Evolutionary conservation across 2,113 vertebrate species (phyloP).

Genomic region (Eptesicus fuscus): DNA sequence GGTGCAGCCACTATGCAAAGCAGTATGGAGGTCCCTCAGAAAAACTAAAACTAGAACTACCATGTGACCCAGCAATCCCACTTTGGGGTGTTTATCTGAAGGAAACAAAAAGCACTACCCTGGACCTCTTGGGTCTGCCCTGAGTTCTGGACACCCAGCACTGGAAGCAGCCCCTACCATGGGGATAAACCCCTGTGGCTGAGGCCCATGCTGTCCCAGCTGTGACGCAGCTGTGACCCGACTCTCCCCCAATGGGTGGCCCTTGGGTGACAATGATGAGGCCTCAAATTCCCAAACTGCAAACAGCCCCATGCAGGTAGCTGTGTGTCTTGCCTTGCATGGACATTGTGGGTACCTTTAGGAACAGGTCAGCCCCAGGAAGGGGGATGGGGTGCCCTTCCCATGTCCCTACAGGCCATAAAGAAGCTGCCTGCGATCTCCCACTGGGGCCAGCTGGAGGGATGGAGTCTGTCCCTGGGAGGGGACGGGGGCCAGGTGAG

Average conservation of each 20-base stretch:
- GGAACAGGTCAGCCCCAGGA: neutral
- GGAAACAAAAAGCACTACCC: neutral
- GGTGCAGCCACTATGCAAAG: neutral
- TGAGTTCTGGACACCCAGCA: neutral
- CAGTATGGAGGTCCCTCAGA: neutral
- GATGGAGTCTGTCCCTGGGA: too few species aligned
- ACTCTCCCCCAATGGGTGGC: too few species aligned
- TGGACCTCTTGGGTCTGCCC: fast-evolving
- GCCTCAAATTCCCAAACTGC: neutral
- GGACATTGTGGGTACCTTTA: neutral
- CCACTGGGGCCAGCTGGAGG: neutral
- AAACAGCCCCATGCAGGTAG: fast-evolving
- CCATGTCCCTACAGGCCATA: neutral
- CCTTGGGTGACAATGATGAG: neutral
- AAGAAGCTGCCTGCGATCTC: neutral
- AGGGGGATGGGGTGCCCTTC: neutral
- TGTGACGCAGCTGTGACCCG: neutral
- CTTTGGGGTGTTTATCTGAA: neutral
- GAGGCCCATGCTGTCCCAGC: neutral
- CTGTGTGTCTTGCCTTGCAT: neutral
- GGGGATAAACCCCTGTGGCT: neutral
- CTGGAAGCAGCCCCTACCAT: neutral
- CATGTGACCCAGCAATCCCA: neutral
- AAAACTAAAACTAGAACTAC: neutral
- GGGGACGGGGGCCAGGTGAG: neutral